Evolutionary conservation across 1,140 invertebrate species (phyloP).

Genomic region (Papilio machaon): DNA sequence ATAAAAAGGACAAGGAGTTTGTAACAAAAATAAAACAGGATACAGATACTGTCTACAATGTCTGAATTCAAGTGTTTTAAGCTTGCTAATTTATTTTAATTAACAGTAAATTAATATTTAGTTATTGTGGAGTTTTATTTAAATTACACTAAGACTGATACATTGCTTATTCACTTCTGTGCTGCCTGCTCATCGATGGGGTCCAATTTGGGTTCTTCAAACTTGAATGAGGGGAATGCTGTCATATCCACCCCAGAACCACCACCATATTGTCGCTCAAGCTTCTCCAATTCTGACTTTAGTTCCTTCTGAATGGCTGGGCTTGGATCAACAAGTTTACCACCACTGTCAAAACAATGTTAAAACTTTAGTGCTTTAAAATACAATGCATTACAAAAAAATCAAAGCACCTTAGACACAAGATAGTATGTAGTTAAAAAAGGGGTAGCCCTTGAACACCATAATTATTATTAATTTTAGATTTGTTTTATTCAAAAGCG

Average conservation of each 20-base stretch:
- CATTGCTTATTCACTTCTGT: slow-evolving; percentile 59
- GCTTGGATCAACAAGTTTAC: slow-evolving; percentile 91
- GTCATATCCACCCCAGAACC: slow-evolving; percentile 90
- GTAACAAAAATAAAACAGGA: neutral
- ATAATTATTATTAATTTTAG: too few species aligned
- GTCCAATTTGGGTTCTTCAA: slow-evolving; percentile 86
- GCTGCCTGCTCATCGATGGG: slow-evolving; percentile 78
- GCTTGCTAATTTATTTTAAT: neutral
- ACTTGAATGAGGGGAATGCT: slow-evolving; percentile 93
- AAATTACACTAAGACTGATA: slow-evolving; percentile 38
- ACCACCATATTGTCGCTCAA: slow-evolving; percentile 90
- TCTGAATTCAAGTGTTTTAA: neutral
- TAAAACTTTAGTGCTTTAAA: too few species aligned
- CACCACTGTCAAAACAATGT: slow-evolving; percentile 82
- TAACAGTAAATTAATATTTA: neutral
- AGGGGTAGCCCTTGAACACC: too few species aligned
- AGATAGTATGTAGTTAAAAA: too few species aligned
- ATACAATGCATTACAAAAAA: too few species aligned
- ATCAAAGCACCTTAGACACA: too few species aligned
- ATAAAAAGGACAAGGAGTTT: neutral
- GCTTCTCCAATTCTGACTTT: slow-evolving; percentile 90
- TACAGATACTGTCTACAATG: neutral
- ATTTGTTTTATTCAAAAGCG: too few species aligned
- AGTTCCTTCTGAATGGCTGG: slow-evolving; percentile 89
- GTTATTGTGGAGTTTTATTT: neutral